Evolutionary conservation across 1,140 invertebrate species (phyloP), one percentile per base, ranked within the genome.

Genomic region (Hyphantria cunea): DNA sequence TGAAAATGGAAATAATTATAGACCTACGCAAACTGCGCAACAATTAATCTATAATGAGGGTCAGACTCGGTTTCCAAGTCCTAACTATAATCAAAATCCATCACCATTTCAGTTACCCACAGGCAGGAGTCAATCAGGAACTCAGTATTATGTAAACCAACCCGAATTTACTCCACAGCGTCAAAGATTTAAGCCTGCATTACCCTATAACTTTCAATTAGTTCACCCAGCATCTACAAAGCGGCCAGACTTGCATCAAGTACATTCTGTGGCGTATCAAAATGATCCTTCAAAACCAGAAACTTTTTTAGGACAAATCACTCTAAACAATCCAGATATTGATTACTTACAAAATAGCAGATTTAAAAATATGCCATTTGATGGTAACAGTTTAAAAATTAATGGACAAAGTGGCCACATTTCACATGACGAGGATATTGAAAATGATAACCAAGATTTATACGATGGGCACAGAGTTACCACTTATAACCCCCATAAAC

Each of bases 291-390:
- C 92, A 6, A 91, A 92, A 74, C 92, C 90, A 49, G 92, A 93
- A 83, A 92, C 92, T 12, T 93, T 93, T 70, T 76, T 93, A 31
- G 92, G 92, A 10, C 91, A 93, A 85, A 92, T 93, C 41, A 93
- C 92, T 37, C 80, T 93, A 60, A 92, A 93, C 63, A 93, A 92
- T 76, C 92, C 92, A 15, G 91, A 92, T 48, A 91, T 92, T 58
- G 88, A 89, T 49, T 88, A 82, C 49, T 74, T 89, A 52, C 82
- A 86, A 74, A 87, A 84, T 53, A 86, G 66, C 53, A 77, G 86
- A 60, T 90, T 87, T 62, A 88, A 89, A 73, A 89, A 83, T 70
- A 76, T 86, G 52, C 85, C 85, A 48, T 90, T 90, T 64, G 84
- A 89, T 76, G 79, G 80, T 10, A 90, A 90, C 45, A 90, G 88